Conservation (phyloP, 2,113 vertebrate genomes). For the Microcebus griseorufus region DNA sequence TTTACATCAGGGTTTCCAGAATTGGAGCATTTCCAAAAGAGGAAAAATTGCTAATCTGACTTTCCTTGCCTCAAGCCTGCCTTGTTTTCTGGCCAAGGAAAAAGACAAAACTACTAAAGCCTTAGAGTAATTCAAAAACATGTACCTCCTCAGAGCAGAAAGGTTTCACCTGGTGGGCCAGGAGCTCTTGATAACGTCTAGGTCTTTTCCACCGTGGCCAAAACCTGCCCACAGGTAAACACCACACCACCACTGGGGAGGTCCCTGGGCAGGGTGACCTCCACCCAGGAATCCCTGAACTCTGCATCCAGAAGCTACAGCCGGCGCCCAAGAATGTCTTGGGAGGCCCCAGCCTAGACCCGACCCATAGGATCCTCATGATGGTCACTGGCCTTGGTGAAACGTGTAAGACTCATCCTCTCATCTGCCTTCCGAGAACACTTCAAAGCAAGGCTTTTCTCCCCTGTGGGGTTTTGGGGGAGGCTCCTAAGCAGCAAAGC, state of each 20-base stretch:
- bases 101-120: not conserved
- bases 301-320: not conserved
- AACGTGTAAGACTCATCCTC: rapidly evolving
- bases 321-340: not conserved
- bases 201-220: not conserved
- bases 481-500: not conserved
- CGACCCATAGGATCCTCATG: rapidly evolving
- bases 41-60: not conserved
- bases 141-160: not conserved
- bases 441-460: not conserved
- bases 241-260: not conserved
- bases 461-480: not conserved
- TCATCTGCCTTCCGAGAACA: not conserved
- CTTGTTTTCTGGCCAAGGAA: not conserved
- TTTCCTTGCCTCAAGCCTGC: too few relatives aligned
- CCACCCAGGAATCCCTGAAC: too few relatives aligned
- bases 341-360: not conserved
- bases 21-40: not conserved
- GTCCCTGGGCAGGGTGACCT: not conserved
- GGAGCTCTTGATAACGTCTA: not conserved
- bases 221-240: not conserved
- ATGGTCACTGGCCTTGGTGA: rapidly evolving
- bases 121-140: not conserved
- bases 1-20: not conserved
- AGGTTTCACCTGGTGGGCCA: not conserved